Evolutionary conservation across 2,888 invertebrate genomes (phyloP), one percentile per base, ranked within the genome.

Genomic region (Taphrorychus bicolor): DNA sequence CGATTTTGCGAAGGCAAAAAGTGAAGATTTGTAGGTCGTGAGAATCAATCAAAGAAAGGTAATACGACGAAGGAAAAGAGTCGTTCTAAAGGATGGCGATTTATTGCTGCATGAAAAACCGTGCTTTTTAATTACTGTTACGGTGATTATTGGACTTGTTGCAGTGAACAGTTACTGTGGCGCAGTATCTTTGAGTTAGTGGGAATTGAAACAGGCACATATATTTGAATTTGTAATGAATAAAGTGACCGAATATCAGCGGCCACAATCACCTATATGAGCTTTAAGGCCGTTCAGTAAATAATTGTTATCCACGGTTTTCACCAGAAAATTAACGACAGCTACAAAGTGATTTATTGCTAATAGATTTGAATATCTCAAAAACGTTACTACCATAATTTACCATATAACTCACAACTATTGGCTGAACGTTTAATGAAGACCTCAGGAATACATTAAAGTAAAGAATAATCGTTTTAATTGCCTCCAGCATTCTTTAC

Each of bases 311-410:
- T 48, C 32, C 48, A 42, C 62, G 62, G 17, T 62, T 62, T 62
- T 54, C 62, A 24, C 18, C 18, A 41, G 14, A 62, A 42, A 62
- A 62, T 62, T 62, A 62, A 62, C 53, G 62, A 62, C 54, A 54
- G 54, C 62, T 54, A 45, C 45, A 54, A 16, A 18, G 41, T 62
- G 62, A 62, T 62, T 54, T 62, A 62, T 45, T 32, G 11, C 11
- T 32, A 32, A 32, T 32, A 32, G 32, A 32, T 32, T 32, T 32
- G 32, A 32, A 32, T 32, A 32, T 32, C 32, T 32, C 32, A 32
- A 32, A 32, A 32, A 11, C 32, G 11, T 11, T 7, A 9, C 32
- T 32, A 32, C 32, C 7, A 32, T 32, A 32, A 32, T 32, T 32
- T 32, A 7, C 32, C 32, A 32, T 32, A 32, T 9, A 32, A 32